Base-by-base conservation (phyloP, 2,113 vertebrate genomes). In the Bubalus kerabau region DNA sequence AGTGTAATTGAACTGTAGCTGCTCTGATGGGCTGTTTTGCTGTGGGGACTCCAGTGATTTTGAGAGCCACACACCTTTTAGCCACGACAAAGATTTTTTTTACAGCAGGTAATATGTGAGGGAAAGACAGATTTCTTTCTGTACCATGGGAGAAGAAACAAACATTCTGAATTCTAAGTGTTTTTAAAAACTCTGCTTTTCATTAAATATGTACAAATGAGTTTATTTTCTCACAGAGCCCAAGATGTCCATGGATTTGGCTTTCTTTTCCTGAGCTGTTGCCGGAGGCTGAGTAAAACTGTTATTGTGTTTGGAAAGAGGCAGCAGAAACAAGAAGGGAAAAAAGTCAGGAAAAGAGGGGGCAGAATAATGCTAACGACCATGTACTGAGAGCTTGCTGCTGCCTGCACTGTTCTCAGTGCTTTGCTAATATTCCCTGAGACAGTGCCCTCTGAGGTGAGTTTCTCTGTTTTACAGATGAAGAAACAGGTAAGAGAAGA, bases 1-100 rank as follows among this genome's bases (percentile, higher is more conserved):
- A 91, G 88, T 97, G 87, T 87, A 54, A 94, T 43, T 97, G 91
- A 91, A 93, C 64, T 91, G 89, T 0, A 36, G 82, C 62, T 5
- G 60, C 14, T n/a, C 50, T 2, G 17, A 60, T 57, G 80, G 46
- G 32, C 46, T 54, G 13, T 50, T 80, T 52, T 17, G 28, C 88
- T 94, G 28, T 64, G 46, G 50, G 67, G 43, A 81, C 24, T 89
- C 52, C 67, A 57, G 64, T 64, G 93, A 36, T 94, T 87, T n/a
- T 85, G 89, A 59, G 50, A 94, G 78, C 81, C 4, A 4, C 32
- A 78, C 60, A 95, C 93, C 62, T 90, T 90, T 80, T 32, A 64
- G 74, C 52, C n/a, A n/a, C 0, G 4, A n/a, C 8, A 16, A 30
- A 62, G 60, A n/a, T 24, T 87, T 95, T 64, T 64, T 95, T 87